Evolutionary conservation across 2,888 invertebrate genomes (phyloP), one percentile per base, ranked within the genome.

Genomic region (Drosophila maculinotata): DNA sequence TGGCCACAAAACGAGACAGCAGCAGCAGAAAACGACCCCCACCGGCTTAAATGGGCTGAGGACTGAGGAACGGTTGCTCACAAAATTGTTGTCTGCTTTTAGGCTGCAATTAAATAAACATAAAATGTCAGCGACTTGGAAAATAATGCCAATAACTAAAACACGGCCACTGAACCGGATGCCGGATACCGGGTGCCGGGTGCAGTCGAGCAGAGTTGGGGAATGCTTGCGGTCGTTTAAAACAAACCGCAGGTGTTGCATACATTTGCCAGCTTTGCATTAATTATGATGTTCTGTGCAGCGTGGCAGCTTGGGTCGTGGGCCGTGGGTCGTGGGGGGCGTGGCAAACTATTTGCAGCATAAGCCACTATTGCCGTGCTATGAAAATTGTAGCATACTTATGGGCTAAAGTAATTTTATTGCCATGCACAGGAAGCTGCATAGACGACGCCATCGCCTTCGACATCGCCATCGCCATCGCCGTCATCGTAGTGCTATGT

Each of bases 231-330:
- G 90, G 91, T 91, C 90, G 88, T 90, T 90, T 88, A 74, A 89
- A 88, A 90, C 89, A 82, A 91, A 91, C 90, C 91, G 78, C 91
- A 91, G 91, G 91, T 91, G 91, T 91, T 91, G 91, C 91, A 91
- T 89, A 90, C 89, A 89, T 90, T 90, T 84, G 65, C 86, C 76
- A 90, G 91, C 91, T 90, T 91, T 91, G 91, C 91, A 91, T 91
- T 91, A 91, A 91, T 91, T 91, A 91, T 91, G 90, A 90, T 87
- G 87, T 90, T 87, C 81, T 38, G 33, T 62, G 58, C 59, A 48
- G 44, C 41, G 30, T 31, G 33, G 39, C 7, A 12, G 20, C 23
- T 30, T 15, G 54, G 17, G 49, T 38, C 20, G 39, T 20, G 30
- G 14, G 8, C 14, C 25, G n/a, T 8, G 42, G 9, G 35, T 9